Percentiles rank a stretch among this genome's conserved stretches.
Evolutionary conservation across 2,888 invertebrate species (phyloP).

Genomic region (Drosophila parthenogenetica): DNA sequence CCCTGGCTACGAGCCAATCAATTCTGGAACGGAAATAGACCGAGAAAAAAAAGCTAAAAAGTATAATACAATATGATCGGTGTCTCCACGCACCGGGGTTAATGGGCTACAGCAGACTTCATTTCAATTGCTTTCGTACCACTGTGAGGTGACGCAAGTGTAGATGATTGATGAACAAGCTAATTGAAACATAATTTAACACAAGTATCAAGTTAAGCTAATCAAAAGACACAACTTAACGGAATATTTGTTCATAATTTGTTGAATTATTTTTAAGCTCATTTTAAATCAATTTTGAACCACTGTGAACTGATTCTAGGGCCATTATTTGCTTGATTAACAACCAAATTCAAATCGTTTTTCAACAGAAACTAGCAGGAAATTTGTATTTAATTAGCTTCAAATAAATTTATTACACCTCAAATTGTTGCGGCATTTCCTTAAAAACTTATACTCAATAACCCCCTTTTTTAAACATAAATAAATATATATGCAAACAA

Average conservation of each 20-base stretch:
- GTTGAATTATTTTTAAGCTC: too few species aligned
- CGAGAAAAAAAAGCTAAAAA: slow-evolving; percentile 6
- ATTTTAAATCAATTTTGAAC: too few species aligned
- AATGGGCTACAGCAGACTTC: slow-evolving; percentile 51
- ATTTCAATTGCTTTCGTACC: neutral
- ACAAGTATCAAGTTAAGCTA: slow-evolving; percentile 1
- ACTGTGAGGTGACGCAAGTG: slow-evolving; percentile 43
- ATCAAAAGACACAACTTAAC: neutral
- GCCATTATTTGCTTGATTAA: neutral
- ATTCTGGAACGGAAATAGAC: slow-evolving; percentile 77
- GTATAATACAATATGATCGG: slow-evolving; percentile 21
- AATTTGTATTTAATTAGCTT: neutral
- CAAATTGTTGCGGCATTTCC: slow-evolving; percentile 1
- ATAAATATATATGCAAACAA: neutral
- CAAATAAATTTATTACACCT: neutral
- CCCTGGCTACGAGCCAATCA: slow-evolving; percentile 69
- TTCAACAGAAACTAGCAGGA: neutral
- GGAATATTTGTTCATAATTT: neutral
- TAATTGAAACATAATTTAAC: slow-evolving; percentile 36
- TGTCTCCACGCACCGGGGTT: slow-evolving; percentile 64
- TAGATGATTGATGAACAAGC: slow-evolving; percentile 41
- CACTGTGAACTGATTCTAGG: neutral
- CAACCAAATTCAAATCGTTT: neutral
- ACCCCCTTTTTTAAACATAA: neutral
- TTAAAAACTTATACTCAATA: slow-evolving; percentile 6